Evolutionary conservation across 1,140 invertebrate genomes (phyloP).

Genomic region (Ooceraea biroi): DNA sequence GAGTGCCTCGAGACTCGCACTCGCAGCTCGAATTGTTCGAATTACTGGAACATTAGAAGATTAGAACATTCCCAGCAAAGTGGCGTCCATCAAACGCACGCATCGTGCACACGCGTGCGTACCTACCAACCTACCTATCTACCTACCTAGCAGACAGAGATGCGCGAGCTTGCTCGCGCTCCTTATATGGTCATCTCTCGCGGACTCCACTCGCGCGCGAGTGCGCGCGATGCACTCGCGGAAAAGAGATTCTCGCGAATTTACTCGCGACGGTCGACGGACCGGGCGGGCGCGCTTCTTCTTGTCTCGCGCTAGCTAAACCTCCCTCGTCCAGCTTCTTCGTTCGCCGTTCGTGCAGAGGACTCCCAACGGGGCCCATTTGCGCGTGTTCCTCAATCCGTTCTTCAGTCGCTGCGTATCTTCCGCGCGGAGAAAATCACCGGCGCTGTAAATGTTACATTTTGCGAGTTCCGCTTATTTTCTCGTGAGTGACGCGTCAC

Average conservation of each 20-base stretch:
- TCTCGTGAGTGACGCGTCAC: no score
- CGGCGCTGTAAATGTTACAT: no score
- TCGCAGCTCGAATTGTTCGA: no score
- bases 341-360: background rate
- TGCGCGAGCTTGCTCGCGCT: slow-evolving; percentile 83
- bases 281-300: slow-evolving; percentile 5
- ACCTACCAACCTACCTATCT: slow-evolving; percentile 75
- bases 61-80: no score
- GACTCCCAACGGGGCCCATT: background rate
- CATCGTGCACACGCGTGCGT: background rate
- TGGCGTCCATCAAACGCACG: no score
- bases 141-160: slow-evolving; percentile 82
- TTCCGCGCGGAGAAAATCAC: no score
- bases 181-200: slow-evolving; percentile 84
- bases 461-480: no score
- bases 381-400: background rate
- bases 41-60: no score
- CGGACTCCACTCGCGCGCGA: slow-evolving; percentile 77
- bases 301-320: slow-evolving; percentile 55
- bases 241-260: slow-evolving; percentile 83
- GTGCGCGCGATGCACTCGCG: slow-evolving; percentile 71
- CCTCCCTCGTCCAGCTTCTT: slow-evolving; percentile 60
- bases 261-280: slow-evolving; percentile 71
- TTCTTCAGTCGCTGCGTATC: background rate
- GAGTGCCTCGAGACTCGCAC: no score